Conservation (phyloP, 2,797 vertebrate species). For the Xiphophorus birchmanni region DNA sequence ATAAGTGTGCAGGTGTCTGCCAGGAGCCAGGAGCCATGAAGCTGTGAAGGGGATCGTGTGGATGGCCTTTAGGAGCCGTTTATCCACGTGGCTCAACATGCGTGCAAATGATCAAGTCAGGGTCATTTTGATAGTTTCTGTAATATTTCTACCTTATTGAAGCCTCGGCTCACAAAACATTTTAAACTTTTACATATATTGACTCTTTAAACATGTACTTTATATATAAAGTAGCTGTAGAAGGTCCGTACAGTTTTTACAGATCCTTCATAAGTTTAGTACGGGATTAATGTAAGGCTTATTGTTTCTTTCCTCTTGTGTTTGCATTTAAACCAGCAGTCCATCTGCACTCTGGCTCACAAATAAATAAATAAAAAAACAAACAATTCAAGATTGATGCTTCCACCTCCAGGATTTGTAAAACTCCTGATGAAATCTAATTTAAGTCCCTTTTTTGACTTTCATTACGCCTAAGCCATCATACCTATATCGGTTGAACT, state of each 20-base stretch:
- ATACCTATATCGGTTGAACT: neutral
- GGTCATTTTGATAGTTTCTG: neutral
- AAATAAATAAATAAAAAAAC: neutral
- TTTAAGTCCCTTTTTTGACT: neutral
- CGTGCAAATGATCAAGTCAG: neutral
- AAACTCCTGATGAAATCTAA: neutral
- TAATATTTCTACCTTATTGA: neutral
- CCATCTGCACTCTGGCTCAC: neutral
- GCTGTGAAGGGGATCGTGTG: neutral
- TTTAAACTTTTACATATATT: neutral
- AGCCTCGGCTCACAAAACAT: too few relatives aligned
- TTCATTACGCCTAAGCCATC: neutral
- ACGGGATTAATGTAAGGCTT: neutral
- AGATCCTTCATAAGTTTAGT: neutral
- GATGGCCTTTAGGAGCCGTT: neutral
- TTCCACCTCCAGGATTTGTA: neutral
- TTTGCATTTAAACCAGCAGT: neutral
- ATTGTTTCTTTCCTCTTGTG: neutral
- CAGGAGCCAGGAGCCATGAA: neutral
- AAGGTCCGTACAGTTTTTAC: neutral
- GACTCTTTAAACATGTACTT: neutral
- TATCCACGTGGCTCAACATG: neutral
- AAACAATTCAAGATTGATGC: neutral
- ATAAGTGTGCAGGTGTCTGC: neutral
- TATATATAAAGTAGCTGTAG: neutral